phyloP scores from a whole-genome alignment of 2,797 vertebrate genomes.

The Macroramphosus scolopax region DNA sequence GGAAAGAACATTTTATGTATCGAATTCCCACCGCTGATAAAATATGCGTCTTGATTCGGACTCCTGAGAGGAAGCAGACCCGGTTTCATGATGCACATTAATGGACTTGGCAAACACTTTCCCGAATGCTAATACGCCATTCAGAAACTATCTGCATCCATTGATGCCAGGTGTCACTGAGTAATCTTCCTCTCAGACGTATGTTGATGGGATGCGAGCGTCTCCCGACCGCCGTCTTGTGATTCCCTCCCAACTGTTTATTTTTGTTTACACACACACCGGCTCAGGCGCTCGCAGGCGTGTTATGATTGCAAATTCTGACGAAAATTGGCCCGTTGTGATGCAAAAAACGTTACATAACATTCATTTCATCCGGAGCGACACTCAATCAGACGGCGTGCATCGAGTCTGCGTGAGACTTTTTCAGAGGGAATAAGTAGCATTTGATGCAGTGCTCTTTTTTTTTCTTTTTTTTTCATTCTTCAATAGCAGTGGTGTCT shows the following conservation, averaged over 20 bases:
- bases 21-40: conserved; percentile 35
- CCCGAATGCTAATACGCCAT: conserved; percentile 17
- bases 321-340: no score
- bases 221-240: no score
- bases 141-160: conserved; percentile 19
- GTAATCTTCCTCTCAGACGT: conserved; percentile 27
- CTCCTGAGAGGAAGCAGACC: conserved; percentile 17
- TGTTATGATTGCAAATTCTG: no score
- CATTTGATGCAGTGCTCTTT: no score
- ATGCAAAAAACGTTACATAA: no score
- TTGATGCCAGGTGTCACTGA: conserved; percentile 10
- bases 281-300: no score
- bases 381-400: no score
- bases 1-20: background rate
- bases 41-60: conserved; percentile 37
- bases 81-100: conserved; percentile 32
- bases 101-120: background rate
- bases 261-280: no score
- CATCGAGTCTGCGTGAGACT: no score
- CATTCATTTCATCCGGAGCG: no score
- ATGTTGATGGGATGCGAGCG: conserved; percentile 34
- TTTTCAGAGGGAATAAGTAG: no score
- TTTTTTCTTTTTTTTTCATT: background rate
- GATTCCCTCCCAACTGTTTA: no score
- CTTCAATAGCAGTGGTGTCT: background rate